A percentile compares a stretch with the other conserved stretches of the same genome.
Conservation (phyloP, 2,888 invertebrate species). For the Gymnocheta viridis region DNA sequence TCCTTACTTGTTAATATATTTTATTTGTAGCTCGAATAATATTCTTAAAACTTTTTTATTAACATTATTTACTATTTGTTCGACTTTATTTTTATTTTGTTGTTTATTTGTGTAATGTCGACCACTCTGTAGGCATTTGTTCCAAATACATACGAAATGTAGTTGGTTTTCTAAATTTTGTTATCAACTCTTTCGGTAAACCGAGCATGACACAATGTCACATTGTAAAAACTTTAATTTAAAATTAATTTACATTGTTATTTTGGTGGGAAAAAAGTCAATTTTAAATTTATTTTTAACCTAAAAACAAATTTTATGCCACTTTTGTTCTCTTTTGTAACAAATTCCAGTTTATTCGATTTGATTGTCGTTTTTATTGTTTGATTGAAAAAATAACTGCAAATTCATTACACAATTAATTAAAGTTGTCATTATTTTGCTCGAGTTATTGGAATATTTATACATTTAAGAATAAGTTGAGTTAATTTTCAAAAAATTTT, state of each 20-base stretch:
- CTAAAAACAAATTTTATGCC: too few species aligned
- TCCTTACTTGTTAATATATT: background rate
- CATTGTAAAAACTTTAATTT: conserved; percentile 29
- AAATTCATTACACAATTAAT: too few species aligned
- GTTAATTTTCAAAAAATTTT: too few species aligned
- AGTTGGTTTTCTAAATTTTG: conserved; percentile 48
- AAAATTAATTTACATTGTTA: conserved; percentile 12
- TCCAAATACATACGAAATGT: conserved; percentile 62
- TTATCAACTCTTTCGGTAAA: conserved; percentile 58
- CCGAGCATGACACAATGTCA: conserved; percentile 53
- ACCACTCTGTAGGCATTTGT: conserved; percentile 27
- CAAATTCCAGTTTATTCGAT: too few species aligned
- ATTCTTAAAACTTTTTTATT: background rate
- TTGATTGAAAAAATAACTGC: too few species aligned
- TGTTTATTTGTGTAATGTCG: conserved; percentile 44
- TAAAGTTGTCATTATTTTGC: too few species aligned
- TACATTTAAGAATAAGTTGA: too few species aligned
- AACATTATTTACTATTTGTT: background rate
- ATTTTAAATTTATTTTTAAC: too few species aligned
- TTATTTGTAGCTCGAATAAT: background rate
- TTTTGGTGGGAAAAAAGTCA: conserved; percentile 52
- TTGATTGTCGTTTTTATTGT: too few species aligned
- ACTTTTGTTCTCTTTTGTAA: too few species aligned
- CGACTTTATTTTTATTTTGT: conserved; percentile 32
- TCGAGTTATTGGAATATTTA: too few species aligned